Evolutionary conservation across 1,140 invertebrate genomes (phyloP).

Genomic region (Drosophila arawakana): DNA sequence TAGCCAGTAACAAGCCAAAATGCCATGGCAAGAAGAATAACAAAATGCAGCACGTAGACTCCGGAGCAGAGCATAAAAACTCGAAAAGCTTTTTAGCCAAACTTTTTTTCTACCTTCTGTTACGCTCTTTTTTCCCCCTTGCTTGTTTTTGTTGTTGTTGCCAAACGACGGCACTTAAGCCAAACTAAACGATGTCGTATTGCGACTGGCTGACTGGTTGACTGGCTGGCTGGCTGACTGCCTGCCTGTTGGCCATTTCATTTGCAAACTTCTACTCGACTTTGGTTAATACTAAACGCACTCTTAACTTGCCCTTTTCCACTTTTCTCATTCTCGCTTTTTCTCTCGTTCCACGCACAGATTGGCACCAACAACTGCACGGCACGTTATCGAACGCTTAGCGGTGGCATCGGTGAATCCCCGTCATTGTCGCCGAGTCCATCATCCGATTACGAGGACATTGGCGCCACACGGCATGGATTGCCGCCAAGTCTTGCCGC

Average conservation of each 20-base stretch:
- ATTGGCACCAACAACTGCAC: constrained; percentile 85
- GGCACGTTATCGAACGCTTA: constrained; percentile 81
- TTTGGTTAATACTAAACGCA: constrained; percentile 63
- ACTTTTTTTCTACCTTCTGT: constrained; percentile 54
- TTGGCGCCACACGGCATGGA: constrained; percentile 76
- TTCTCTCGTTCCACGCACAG: constrained; percentile 34
- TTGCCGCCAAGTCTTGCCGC: constrained; percentile 72
- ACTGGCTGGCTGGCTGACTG: not conserved
- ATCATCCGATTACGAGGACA: constrained; percentile 84
- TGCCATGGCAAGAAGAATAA: constrained; percentile 46
- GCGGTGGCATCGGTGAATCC: constrained; percentile 82
- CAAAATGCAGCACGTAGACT: constrained; percentile 68
- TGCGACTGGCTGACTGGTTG: constrained; percentile 29
- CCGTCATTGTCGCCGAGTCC: constrained; percentile 83
- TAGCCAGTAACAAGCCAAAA: constrained; percentile 20
- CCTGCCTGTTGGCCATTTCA: constrained; percentile 56
- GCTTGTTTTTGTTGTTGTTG: not conserved
- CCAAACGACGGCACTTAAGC: constrained; percentile 66
- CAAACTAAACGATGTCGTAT: constrained; percentile 70
- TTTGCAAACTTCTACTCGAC: constrained; percentile 64
- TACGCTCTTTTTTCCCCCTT: not conserved
- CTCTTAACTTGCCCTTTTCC: constrained; percentile 42
- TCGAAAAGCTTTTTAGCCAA: constrained; percentile 78
- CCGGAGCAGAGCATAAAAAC: constrained; percentile 52
- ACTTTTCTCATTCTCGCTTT: constrained; percentile 14